phyloP scores from a whole-genome alignment of 2,797 vertebrate genomes.

The Sebastiscus albofasciatus region DNA sequence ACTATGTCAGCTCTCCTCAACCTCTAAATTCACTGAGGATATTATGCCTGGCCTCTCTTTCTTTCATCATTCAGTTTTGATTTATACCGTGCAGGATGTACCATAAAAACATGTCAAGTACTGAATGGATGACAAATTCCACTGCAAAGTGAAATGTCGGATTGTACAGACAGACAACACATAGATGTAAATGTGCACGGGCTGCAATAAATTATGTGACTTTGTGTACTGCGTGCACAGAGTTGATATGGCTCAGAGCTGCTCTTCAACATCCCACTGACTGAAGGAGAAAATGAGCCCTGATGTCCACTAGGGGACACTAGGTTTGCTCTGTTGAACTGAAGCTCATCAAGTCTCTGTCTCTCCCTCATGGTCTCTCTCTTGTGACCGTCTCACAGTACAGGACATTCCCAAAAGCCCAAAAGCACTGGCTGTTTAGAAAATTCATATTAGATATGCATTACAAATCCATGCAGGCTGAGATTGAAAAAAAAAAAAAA shows the following conservation, averaged over 20 bases:
- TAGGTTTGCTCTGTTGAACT: slow-evolving; percentile 46
- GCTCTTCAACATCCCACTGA: background rate
- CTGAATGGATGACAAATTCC: slow-evolving; percentile 48
- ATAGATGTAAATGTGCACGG: slow-evolving; percentile 34
- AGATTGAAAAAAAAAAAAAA: background rate
- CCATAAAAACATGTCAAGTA: slow-evolving; percentile 55
- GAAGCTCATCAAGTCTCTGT: slow-evolving; percentile 33
- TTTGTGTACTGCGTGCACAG: background rate
- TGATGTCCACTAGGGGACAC: slow-evolving; percentile 76
- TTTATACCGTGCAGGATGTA: slow-evolving; percentile 42
- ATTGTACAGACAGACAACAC: slow-evolving; percentile 40
- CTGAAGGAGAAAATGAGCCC: slow-evolving; percentile 19
- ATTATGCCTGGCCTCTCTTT: slow-evolving; percentile 20
- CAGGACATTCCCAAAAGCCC: slow-evolving; percentile 50
- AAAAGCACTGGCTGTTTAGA: slow-evolving; percentile 59
- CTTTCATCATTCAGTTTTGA: slow-evolving; percentile 57
- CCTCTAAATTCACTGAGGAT: slow-evolving; percentile 40
- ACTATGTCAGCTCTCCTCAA: slow-evolving; percentile 32
- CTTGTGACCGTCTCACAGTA: slow-evolving; percentile 29
- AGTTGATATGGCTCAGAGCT: slow-evolving; percentile 25
- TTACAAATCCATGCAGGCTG: slow-evolving; percentile 57
- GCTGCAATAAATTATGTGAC: slow-evolving; percentile 39
- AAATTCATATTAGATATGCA: slow-evolving; percentile 52
- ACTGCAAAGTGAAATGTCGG: slow-evolving; percentile 47
- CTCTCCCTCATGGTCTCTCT: background rate